These are phyloP conservation scores for Brenthis daphne DNA, from an alignment of 2,888 invertebrate species.

Conservation along the genomic window DNA sequence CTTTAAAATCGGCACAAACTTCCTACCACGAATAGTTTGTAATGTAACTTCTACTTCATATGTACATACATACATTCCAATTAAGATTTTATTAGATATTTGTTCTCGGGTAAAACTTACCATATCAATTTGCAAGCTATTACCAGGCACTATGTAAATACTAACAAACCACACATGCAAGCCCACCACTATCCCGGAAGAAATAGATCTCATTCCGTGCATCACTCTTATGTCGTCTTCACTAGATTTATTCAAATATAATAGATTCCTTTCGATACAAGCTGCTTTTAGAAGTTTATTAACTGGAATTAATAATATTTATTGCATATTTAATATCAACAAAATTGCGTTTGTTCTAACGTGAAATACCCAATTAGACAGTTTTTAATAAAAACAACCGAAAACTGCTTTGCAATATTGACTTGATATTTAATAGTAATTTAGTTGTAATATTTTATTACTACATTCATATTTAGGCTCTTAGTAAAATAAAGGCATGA, in stretches of 20 bases:
- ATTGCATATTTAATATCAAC: background rate
- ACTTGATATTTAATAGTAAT: too few species aligned
- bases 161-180: constrained; percentile 41
- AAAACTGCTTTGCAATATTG: too few species aligned
- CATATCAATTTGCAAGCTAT: constrained; percentile 44
- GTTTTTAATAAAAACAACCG: too few species aligned
- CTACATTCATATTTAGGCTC: too few species aligned
- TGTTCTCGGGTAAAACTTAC: constrained; percentile 37
- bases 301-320: constrained; percentile 11
- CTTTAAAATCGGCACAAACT: too few species aligned
- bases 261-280: constrained; percentile 45
- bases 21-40: too few species aligned
- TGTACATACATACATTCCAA: too few species aligned
- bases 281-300: constrained; percentile 39
- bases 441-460: too few species aligned
- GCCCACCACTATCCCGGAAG: constrained; percentile 32
- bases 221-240: constrained; percentile 46
- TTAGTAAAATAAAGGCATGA: too few species aligned
- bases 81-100: too few species aligned
- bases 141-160: constrained; percentile 36
- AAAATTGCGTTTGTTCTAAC: background rate
- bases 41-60: too few species aligned
- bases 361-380: too few species aligned
- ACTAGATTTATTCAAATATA: constrained; percentile 40
- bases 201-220: constrained; percentile 44